Conservation (phyloP, 2,888 invertebrate genomes). For the Eristalinus sepulchralis region DNA sequence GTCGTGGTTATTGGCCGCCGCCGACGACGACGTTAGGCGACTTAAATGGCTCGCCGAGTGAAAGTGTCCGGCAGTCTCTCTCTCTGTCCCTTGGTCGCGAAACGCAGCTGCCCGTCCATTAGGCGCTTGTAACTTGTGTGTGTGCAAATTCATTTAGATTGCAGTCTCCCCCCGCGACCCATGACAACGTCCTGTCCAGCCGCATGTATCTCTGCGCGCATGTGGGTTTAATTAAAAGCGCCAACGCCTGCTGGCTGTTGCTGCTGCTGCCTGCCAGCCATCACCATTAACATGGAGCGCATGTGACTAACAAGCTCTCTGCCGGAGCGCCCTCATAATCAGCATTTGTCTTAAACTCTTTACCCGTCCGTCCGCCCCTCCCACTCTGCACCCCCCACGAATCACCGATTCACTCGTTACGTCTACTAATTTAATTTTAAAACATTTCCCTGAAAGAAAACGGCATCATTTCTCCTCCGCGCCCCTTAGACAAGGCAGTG, state of each 20-base stretch:
- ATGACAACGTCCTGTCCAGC: not conserved
- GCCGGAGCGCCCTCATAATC: conserved; percentile 55
- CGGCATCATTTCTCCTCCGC: not conserved
- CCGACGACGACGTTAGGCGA: conserved; percentile 25
- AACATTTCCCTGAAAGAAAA: conserved; percentile 37
- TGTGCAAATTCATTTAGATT: conserved; percentile 55
- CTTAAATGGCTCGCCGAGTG: conserved; percentile 37
- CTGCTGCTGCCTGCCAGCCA: conserved; percentile 25
- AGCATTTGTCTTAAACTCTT: conserved; percentile 42
- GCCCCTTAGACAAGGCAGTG: conserved; percentile 49
- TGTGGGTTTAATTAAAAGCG: conserved; percentile 70
- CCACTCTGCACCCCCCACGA: not conserved
- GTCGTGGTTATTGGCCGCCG: conserved; percentile 36
- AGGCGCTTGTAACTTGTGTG: conserved; percentile 26
- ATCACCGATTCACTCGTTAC: not conserved
- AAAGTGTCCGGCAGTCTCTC: conserved; percentile 57
- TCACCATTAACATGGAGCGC: conserved; percentile 31
- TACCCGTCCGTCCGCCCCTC: not conserved
- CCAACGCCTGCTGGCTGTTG: conserved; percentile 35
- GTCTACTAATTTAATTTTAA: conserved; percentile 57
- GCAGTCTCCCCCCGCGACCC: not conserved
- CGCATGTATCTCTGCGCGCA: conserved; percentile 30
- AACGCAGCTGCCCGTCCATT: conserved; percentile 56
- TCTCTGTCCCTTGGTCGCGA: not conserved
- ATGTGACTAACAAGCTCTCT: conserved; percentile 60